Base-by-base conservation (phyloP, 2,113 vertebrate species). In the Grammomys dolichurus region DNA sequence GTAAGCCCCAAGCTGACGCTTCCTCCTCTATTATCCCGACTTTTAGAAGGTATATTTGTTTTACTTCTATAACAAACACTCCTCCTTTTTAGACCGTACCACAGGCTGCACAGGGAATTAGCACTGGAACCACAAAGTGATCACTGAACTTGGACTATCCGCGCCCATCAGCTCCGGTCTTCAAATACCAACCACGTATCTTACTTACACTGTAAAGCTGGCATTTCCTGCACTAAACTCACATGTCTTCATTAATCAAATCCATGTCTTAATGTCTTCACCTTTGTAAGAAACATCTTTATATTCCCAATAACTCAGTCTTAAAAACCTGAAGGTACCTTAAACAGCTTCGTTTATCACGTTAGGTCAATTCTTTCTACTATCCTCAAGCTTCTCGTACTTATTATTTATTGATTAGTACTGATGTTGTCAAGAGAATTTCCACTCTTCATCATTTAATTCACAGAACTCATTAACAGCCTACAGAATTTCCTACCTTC, bases 41-140 rank as follows among this genome's bases (percentile, higher is more conserved):
- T 28, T 92, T 78, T 69, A 36, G 80, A 96, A 94, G 36, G 36
- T 80, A 13, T 60, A 78, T 88, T 94, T 95, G 28, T 78, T 90
- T 94, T 90, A n/a, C 36, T 69, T 95, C 78, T 90, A 46, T 72
- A 75, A n/a, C 43, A 86, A 90, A 73, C 28, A 70, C 13, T 86
- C 43, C 3, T 85, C 17, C 43, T 93, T 72, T 72, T 76, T n/a
- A 60, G 17, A 96, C 89, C 12, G 48, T 46, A 93, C 60, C 56
- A 91, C 7, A 86, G 36, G 91, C 33, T 89, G 77, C 58, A 89
- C 0, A 85, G 58, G 72, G 20, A 86, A 72, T 88, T 86, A 67
- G 24, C 24, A 94, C 2, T 86, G 67, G 69, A 51, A 12, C 73
- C 31, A 14, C 20, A 93, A 70, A 77, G 48, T 67, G n/a, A 77